Percentiles rank a stretch among this genome's conserved stretches.
Evolutionary conservation across 2,797 vertebrate genomes (phyloP).

Genomic region (Threskiornis aethiopicus): DNA sequence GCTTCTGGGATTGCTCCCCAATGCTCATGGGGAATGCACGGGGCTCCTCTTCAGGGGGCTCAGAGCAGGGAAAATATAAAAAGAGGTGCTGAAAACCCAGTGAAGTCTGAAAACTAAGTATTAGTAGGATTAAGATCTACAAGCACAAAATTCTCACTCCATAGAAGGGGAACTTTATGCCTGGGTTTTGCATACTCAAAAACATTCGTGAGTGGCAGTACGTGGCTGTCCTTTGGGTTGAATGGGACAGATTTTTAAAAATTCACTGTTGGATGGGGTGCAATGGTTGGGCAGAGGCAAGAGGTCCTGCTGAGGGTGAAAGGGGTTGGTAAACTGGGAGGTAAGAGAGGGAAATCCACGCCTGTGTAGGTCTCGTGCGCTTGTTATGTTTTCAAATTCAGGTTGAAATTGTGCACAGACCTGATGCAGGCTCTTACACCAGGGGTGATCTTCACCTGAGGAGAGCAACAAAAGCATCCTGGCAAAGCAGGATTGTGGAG

Average conservation of each 20-base stretch:
- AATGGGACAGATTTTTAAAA: neutral
- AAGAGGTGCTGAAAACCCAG: neutral
- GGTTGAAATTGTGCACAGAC: neutral
- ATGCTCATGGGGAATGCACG: neutral
- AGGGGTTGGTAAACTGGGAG: neutral
- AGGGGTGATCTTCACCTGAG: neutral
- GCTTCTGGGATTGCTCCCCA: neutral
- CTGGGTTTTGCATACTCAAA: neutral
- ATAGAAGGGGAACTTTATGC: neutral
- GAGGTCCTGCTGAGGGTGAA: neutral
- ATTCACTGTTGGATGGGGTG: neutral
- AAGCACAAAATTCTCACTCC: neutral
- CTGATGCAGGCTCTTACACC: neutral
- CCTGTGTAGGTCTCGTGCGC: rapidly evolving
- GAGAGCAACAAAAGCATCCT: neutral
- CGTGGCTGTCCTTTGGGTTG: neutral
- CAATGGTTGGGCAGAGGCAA: neutral
- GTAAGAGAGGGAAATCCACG: neutral
- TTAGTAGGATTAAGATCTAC: neutral
- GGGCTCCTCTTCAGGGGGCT: neutral
- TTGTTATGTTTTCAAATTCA: neutral
- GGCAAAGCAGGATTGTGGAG: neutral
- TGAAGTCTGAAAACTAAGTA: neutral
- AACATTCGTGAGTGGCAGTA: neutral
- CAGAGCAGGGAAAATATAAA: neutral